These are phyloP conservation scores for Psix sp. DNA, from an alignment of 1,140 invertebrate species.

Conservation along the genomic window DNA sequence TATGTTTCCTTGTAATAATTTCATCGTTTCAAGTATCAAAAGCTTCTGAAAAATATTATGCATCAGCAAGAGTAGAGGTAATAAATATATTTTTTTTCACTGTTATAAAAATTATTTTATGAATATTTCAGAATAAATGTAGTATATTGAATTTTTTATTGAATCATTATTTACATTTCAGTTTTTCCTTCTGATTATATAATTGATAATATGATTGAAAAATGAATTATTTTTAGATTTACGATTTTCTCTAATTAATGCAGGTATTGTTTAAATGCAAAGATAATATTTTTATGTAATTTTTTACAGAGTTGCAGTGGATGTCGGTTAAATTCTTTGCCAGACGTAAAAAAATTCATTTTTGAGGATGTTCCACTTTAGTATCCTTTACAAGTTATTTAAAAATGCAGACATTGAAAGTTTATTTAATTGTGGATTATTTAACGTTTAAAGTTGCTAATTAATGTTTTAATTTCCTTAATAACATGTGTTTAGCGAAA, in stretches of 20 bases:
- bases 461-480: too few species aligned
- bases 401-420: too few species aligned
- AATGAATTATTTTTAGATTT: constrained; percentile 1
- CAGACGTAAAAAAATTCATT: constrained; percentile 86
- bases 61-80: constrained; percentile 13
- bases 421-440: constrained; percentile 4
- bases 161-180: too few species aligned
- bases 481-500: constrained; percentile 71
- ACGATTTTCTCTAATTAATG: too few species aligned
- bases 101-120: constrained; percentile 6
- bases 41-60: constrained; percentile 11
- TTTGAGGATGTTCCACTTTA: constrained; percentile 85
- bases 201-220: too few species aligned
- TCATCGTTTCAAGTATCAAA: too few species aligned
- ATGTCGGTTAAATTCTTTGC: constrained; percentile 84
- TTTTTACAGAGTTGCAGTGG: constrained; percentile 85
- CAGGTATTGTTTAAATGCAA: not conserved
- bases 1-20: too few species aligned
- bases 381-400: constrained; percentile 73
- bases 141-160: too few species aligned
- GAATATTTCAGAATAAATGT: not conserved
- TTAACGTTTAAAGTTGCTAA: too few species aligned
- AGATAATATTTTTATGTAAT: constrained; percentile 10
- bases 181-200: too few species aligned
- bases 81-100: constrained; percentile 14